Evolutionary conservation across 2,113 vertebrate species (phyloP).

Genomic region (Dolichotis patagonum): DNA sequence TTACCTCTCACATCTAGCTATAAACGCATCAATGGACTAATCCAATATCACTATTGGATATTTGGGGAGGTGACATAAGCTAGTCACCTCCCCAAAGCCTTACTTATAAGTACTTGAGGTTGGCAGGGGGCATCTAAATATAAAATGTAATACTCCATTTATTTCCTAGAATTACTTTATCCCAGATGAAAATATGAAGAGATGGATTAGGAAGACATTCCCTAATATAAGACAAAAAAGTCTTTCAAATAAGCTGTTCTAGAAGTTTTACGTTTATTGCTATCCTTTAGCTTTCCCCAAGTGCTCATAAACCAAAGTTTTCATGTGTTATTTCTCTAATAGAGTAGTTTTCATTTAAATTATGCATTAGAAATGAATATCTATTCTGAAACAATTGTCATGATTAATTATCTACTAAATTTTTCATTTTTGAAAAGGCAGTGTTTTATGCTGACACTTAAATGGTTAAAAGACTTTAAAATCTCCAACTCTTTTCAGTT

Average conservation of each 20-base stretch:
- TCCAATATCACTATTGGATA: background rate
- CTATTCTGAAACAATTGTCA: constrained; percentile 70
- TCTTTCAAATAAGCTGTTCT: constrained; percentile 31
- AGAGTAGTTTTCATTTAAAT: constrained; percentile 74
- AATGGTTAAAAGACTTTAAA: constrained; percentile 49
- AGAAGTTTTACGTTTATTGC: constrained; percentile 66
- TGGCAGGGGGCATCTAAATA: background rate
- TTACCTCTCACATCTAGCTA: background rate
- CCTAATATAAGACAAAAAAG: constrained; percentile 18
- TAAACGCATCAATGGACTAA: background rate
- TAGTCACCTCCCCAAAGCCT: background rate
- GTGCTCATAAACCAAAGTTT: constrained; percentile 60
- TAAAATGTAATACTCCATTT: background rate
- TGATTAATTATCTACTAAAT: constrained; percentile 75
- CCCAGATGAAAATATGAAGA: background rate
- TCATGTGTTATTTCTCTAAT: constrained; percentile 73
- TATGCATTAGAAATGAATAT: constrained; percentile 75
- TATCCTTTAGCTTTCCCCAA: constrained; percentile 63
- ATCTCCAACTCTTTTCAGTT: background rate
- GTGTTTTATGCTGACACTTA: constrained; percentile 61
- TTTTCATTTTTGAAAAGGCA: constrained; percentile 67
- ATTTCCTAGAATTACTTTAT: background rate
- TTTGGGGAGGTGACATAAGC: too few species aligned
- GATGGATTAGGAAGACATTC: constrained; percentile 36
- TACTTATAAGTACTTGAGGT: background rate